phyloP scores from a whole-genome alignment of 2,888 invertebrate genomes.

The Cephalotes varians region DNA sequence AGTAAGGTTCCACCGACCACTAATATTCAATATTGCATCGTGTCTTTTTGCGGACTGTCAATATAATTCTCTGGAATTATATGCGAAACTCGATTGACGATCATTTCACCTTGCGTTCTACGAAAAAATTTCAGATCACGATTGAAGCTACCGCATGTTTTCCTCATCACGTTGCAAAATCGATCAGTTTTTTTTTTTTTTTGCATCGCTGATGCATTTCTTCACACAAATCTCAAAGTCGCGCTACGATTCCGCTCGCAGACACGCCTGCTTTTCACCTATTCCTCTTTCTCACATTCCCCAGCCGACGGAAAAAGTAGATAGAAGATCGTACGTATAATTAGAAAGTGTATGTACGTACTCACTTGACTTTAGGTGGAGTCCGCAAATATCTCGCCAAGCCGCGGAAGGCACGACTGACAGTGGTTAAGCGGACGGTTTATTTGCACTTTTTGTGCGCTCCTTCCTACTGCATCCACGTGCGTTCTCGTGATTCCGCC shows the following conservation, averaged over 20 bases:
- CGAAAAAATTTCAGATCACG: conserved; percentile 23
- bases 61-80: conserved; percentile 27
- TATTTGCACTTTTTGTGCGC: conserved; percentile 60
- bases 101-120: conserved; percentile 5
- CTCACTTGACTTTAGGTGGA: conserved; percentile 70
- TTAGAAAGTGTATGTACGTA: conserved; percentile 70
- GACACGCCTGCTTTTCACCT: conserved; percentile 48
- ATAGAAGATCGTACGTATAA: conserved; percentile 70
- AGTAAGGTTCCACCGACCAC: not conserved
- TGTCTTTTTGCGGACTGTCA: not conserved
- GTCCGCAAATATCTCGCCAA: conserved; percentile 65
- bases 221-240: conserved; percentile 34
- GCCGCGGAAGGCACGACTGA: conserved; percentile 48
- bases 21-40: conserved; percentile 31
- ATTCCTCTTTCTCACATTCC: conserved; percentile 55
- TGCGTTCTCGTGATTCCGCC: not conserved
- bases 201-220: conserved; percentile 26
- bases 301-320: conserved; percentile 66
- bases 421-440: conserved; percentile 53
- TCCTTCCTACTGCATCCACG: conserved; percentile 17
- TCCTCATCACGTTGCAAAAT: conserved; percentile 16
- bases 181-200: conserved; percentile 46
- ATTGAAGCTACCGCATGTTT: conserved; percentile 31
- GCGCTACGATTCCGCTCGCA: conserved; percentile 37
- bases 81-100: conserved; percentile 25